Percentiles rank a stretch among this genome's conserved stretches.
These are phyloP conservation scores for Hafferia zeledoni DNA, from an alignment of 2,797 vertebrate species.

Conservation along the genomic window DNA sequence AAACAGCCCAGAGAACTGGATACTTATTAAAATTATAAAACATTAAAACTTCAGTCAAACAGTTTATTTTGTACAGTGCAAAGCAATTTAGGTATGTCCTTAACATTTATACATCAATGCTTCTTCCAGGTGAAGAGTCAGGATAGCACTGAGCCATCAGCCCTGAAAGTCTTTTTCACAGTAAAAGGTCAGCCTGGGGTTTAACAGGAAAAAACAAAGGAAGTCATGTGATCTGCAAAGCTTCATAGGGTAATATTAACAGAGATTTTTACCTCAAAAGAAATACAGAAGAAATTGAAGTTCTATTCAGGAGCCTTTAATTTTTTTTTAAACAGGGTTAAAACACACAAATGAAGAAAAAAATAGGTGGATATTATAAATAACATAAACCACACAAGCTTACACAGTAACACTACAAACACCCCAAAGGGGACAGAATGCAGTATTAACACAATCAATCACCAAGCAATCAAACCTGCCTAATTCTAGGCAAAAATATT, in stretches of 20 bases:
- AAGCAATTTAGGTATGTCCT: not conserved
- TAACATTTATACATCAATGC: not conserved
- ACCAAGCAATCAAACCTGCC: not conserved
- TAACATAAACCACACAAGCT: not conserved
- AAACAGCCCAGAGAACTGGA: not conserved
- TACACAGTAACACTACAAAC: not conserved
- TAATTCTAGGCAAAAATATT: not conserved
- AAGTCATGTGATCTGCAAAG: not conserved
- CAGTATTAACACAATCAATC: not conserved
- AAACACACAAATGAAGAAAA: not conserved
- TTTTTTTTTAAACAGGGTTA: not conserved
- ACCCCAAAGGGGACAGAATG: not conserved
- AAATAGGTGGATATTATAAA: not conserved
- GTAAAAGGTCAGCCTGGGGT: not conserved
- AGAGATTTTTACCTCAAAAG: not conserved
- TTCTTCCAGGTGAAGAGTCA: not conserved
- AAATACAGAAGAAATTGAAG: not conserved
- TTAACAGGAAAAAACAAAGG: not conserved
- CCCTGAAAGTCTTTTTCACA: not conserved
- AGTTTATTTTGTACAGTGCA: not conserved
- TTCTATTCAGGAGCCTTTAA: conserved; percentile 1
- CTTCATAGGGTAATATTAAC: not conserved
- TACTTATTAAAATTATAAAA: not conserved
- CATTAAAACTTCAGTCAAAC: not conserved
- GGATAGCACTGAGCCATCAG: not conserved